Evolutionary conservation across 1,140 invertebrate genomes (phyloP), one percentile per base, ranked within the genome.

Genomic region (Lasioglossum albipes): DNA sequence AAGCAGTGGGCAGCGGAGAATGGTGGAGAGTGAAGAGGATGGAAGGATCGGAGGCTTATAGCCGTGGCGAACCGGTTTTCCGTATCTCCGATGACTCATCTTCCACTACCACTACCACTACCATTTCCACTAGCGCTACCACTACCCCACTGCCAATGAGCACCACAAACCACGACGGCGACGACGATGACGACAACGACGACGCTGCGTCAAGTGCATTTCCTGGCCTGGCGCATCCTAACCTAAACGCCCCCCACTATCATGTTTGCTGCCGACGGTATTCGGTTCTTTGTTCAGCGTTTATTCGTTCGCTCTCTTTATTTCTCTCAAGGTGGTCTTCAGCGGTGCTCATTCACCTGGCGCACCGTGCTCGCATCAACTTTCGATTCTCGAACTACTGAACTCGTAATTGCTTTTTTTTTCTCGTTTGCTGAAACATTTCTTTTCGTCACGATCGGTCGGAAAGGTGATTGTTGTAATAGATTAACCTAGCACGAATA

Each of bases 51-150:
- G 69, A 77, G 62, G 81, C 57, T 84, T 82, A 80, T 72, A 86
- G 84, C 77, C 84, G 79, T 83, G 88, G 84, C 86, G 81, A 93
- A 93, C 92, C 91, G 91, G 92, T 93, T 93, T 93, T 89, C 89
- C 88, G 91, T 92, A 92, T 93, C 91, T 92, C 88, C 86, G 91
- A 92, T 92, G 91, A 92, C 87, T 93, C 91, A 93, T 91, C 91
- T 86, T 84, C 83, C 61, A 12, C 45, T 49, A 49, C 45, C 13
- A 49, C 45, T 49, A 49, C 45, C 45, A 49, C 45, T 49, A 45
- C 45, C 45, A 45, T 12, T 9, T 27, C 27, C 27, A 27, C 27
- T 27, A 12, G 0, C 9, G 13, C 45, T 49, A 49, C 45, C 9
- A 49, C 10, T 2, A 49, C 45, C 9, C 42, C 45, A 49, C 45